These are phyloP conservation scores for Emmelina monodactyla DNA, from an alignment of 2,888 invertebrate species.

Conservation along the genomic window DNA sequence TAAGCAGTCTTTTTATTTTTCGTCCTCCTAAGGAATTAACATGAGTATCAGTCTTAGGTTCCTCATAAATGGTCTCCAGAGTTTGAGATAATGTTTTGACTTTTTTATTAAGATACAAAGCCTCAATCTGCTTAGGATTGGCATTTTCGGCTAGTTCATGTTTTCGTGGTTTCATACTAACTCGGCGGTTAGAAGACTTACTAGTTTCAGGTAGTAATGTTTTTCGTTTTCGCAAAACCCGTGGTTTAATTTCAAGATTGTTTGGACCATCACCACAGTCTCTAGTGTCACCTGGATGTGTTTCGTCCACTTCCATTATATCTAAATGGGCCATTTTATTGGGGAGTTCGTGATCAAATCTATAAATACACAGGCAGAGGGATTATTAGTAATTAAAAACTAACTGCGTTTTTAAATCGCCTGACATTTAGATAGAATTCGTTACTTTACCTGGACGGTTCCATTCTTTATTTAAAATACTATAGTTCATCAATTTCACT, in stretches of 20 bases:
- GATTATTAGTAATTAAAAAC: conserved; percentile 1
- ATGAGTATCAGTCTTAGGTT: conserved; percentile 52
- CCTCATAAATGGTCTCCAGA: conserved; percentile 71
- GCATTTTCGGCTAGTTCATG: conserved; percentile 37
- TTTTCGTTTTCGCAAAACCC: conserved; percentile 48
- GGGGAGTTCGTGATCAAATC: conserved; percentile 45
- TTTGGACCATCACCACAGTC: conserved; percentile 22
- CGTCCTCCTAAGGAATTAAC: conserved; percentile 51
- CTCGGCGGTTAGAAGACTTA: conserved; percentile 50
- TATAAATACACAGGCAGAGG: conserved; percentile 22
- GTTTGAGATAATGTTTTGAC: conserved; percentile 58
- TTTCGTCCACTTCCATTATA: conserved; percentile 45
- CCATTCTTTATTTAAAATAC: no score
- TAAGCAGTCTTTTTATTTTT: conserved; percentile 65
- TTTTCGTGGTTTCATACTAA: conserved; percentile 55
- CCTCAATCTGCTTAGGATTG: conserved; percentile 53
- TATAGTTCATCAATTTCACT: no score
- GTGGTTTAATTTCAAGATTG: conserved; percentile 25
- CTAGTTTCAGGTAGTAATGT: conserved; percentile 34
- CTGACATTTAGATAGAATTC: no score
- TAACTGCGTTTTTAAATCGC: no score
- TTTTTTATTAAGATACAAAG: conserved; percentile 65
- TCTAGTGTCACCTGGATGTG: conserved; percentile 12
- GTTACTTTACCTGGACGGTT: no score
- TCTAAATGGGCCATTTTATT: conserved; percentile 56